Evolutionary conservation across 2,888 invertebrate species (phyloP).

Genomic region (Thereva unica): DNA sequence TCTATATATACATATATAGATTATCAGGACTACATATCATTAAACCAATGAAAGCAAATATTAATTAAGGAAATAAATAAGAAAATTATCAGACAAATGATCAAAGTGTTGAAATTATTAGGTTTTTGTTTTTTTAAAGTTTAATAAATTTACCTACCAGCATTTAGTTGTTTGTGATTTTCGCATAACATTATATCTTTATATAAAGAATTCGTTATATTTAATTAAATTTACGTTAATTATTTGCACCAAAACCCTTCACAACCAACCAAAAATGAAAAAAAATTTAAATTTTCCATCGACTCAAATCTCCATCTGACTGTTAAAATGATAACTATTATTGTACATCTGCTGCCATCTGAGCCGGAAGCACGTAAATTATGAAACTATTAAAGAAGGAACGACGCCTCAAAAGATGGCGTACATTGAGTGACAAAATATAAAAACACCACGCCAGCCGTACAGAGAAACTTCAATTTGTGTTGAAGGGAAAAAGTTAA

Average conservation of each 20-base stretch:
- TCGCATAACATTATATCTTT: no score
- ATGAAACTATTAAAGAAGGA: slow-evolving; percentile 43
- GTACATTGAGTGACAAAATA: slow-evolving; percentile 47
- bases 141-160: not conserved
- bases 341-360: slow-evolving; percentile 45
- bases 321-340: slow-evolving; percentile 3
- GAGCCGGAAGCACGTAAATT: slow-evolving; percentile 45
- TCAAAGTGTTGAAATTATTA: no score
- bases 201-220: no score
- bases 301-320: slow-evolving; percentile 20
- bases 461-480: slow-evolving; percentile 27
- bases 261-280: not conserved
- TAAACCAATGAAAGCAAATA: no score
- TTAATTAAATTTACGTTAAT: not conserved
- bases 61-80: no score
- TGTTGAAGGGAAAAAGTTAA: slow-evolving; percentile 27
- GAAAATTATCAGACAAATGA: no score
- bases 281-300: not conserved
- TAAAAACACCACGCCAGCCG: slow-evolving; percentile 39
- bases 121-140: not conserved
- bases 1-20: no score
- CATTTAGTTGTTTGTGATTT: no score
- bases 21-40: no score
- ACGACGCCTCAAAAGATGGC: slow-evolving; percentile 54
- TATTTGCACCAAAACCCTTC: not conserved